Percentiles rank a stretch among this genome's conserved stretches.
Evolutionary conservation across 2,888 invertebrate species (phyloP).

Genomic region (Ochropleura plecta): DNA sequence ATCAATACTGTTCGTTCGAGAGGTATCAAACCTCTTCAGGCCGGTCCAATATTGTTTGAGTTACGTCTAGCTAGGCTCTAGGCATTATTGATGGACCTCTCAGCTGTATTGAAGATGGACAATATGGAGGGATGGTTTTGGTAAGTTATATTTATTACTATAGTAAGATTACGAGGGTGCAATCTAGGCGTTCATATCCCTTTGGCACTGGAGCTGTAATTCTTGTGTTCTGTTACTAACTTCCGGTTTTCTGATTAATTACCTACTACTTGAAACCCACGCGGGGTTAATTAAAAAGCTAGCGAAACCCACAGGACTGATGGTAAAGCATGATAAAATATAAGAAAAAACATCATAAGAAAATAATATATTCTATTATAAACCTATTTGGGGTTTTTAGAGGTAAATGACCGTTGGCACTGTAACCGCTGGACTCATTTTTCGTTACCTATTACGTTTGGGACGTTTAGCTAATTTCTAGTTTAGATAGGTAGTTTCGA

Average conservation of each 20-base stretch:
- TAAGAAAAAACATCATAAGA: too few relatives aligned
- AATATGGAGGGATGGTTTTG: slow-evolving; percentile 5
- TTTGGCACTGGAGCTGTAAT: not conserved
- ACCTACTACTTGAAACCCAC: not conserved
- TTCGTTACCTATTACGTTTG: not conserved
- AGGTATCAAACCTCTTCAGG: slow-evolving; percentile 34
- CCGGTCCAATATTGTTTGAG: slow-evolving; percentile 51
- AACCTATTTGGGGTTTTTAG: not conserved
- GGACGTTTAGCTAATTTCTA: not conserved
- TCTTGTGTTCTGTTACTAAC: not conserved
- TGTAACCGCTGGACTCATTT: not conserved
- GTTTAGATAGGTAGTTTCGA: not conserved
- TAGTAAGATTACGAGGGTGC: not conserved
- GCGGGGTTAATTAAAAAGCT: not conserved
- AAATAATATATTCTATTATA: not conserved
- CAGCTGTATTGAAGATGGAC: slow-evolving; percentile 22
- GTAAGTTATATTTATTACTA: slow-evolving; percentile 27
- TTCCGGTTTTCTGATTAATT: not conserved
- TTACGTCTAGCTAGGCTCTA: slow-evolving; percentile 23
- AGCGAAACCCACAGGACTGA: not conserved
- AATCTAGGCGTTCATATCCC: slow-evolving; percentile 4
- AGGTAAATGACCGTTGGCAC: not conserved
- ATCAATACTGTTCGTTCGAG: slow-evolving; percentile 42
- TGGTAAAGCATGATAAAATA: not conserved
- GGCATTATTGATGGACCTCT: slow-evolving; percentile 23